Base-by-base conservation (phyloP, 2,888 invertebrate species). In the Xestia rhomboidea region DNA sequence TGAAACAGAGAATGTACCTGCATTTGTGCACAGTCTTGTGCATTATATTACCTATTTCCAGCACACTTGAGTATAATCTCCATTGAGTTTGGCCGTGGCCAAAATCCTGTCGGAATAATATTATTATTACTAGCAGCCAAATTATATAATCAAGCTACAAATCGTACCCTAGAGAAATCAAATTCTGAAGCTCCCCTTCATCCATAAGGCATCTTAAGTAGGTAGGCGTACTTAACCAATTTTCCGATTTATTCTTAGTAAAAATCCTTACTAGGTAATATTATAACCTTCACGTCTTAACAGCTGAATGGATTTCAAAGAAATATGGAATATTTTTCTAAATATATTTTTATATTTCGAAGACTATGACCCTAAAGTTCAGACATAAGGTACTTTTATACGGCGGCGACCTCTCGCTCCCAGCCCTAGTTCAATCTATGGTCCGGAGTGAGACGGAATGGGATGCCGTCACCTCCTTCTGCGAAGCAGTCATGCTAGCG, bases 91-190 rank as follows among this genome's bases (percentile, higher is more conserved):
- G 64, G n/a, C 4, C 1, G n/a, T 18, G 15, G n/a, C 64, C 8
- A 10, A 64, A n/a, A 64, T 41, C 27, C n/a, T 3, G 41, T 41
- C 8, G 41, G 27, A 4, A 64, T 7, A n/a, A 64, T 64, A 41
- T 41, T 64, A 27, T 41, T 64, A 38, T 64, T 64, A 41, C 8
- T 41, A 34, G 64, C n/a, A 41, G 64, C n/a, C n/a, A 64, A 64
- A 64, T 64, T 64, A 41, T 64, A 41, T 64, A 64, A 74, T 78
- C 75, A 74, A 78, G 34, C 41, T 57, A 57, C 49, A 78, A 74
- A 78, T 81, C 41, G 41, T 34, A 27, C 81, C 64, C 75, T 0
- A 21, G 78, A 81, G 78, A 78, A 81, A 78, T 78, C 57, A 81
- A 57, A 60, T 34, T 60, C 10, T 60, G 6, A 60, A 49, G 41